phyloP scores from a whole-genome alignment of 2,888 invertebrate genomes.

The Drosophila kambysellisi region DNA sequence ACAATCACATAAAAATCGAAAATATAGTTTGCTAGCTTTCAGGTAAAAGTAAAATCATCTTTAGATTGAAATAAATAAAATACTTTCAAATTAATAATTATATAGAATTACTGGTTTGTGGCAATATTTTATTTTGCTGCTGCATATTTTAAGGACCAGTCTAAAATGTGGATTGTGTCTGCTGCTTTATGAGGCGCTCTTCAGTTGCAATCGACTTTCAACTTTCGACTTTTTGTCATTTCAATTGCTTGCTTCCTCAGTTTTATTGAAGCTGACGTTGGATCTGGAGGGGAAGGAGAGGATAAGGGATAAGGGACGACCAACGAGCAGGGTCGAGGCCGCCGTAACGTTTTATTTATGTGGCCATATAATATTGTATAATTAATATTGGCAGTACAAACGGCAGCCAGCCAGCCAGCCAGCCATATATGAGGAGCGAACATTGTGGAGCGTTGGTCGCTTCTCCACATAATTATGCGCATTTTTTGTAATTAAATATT shows the following conservation, averaged over 20 bases:
- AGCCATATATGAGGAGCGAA: not conserved
- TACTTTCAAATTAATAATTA: not conserved
- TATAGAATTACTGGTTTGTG: not conserved
- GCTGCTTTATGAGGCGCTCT: conserved; percentile 6
- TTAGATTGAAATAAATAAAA: not conserved
- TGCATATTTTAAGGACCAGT: conserved; percentile 15
- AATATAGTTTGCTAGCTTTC: not conserved
- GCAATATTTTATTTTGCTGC: not conserved
- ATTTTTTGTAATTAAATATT: conserved; percentile 84
- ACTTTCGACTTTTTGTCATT: conserved; percentile 49
- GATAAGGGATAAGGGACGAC: conserved; percentile 20
- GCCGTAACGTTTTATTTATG: conserved; percentile 66
- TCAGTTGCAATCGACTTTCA: conserved; percentile 26
- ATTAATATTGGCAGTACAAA: conserved; percentile 18
- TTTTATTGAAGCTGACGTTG: conserved; percentile 62
- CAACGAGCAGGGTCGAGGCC: conserved; percentile 9
- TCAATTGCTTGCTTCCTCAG: conserved; percentile 49
- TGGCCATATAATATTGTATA: conserved; percentile 58
- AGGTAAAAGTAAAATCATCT: not conserved
- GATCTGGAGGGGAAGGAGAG: conserved; percentile 9
- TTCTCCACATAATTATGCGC: conserved; percentile 79
- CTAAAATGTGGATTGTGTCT: conserved; percentile 1
- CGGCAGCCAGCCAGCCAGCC: conserved; percentile 5
- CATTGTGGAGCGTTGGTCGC: not conserved
- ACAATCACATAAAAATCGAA: not conserved